phyloP scores from a whole-genome alignment of 2,888 invertebrate genomes.

The Drosophila sordidula region DNA sequence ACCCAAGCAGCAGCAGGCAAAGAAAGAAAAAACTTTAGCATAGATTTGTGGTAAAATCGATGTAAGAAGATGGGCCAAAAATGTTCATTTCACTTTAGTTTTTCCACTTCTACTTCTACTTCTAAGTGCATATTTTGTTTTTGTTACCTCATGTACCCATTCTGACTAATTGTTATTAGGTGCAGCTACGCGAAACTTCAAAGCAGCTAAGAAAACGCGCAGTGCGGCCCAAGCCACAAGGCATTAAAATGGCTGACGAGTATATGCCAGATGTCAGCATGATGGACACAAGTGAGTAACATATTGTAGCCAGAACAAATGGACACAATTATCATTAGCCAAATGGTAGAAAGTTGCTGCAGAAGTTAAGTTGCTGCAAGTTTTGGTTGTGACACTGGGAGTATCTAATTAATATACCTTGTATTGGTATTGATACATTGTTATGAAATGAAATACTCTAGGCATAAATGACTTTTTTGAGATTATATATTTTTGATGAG shows the following conservation, averaged over 20 bases:
- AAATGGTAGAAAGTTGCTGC: slow-evolving; percentile 12
- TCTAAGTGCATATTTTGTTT: slow-evolving; percentile 4
- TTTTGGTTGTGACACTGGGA: background rate
- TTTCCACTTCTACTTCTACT: background rate
- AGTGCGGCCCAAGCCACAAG: slow-evolving; percentile 55
- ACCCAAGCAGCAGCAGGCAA: slow-evolving; percentile 39
- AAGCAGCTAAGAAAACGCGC: slow-evolving; percentile 22
- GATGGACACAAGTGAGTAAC: slow-evolving; percentile 84
- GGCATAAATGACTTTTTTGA: too few relatives aligned
- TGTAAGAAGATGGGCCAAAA: slow-evolving; percentile 15
- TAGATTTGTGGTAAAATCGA: slow-evolving; percentile 47
- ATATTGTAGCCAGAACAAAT: slow-evolving; percentile 58
- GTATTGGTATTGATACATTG: background rate
- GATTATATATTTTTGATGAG: too few relatives aligned
- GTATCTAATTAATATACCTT: background rate
- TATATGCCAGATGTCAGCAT: slow-evolving; percentile 83
- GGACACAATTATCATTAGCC: slow-evolving; percentile 12
- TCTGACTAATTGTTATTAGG: slow-evolving; percentile 60
- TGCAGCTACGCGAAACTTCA: slow-evolving; percentile 53
- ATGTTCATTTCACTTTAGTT: background rate
- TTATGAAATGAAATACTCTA: background rate
- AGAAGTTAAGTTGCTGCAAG: background rate
- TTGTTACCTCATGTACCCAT: slow-evolving; percentile 8
- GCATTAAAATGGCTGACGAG: slow-evolving; percentile 83
- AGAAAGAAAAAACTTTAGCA: slow-evolving; percentile 19